Conservation (phyloP, 2,797 vertebrate genomes). For the Hydrolagus colliei region DNA sequence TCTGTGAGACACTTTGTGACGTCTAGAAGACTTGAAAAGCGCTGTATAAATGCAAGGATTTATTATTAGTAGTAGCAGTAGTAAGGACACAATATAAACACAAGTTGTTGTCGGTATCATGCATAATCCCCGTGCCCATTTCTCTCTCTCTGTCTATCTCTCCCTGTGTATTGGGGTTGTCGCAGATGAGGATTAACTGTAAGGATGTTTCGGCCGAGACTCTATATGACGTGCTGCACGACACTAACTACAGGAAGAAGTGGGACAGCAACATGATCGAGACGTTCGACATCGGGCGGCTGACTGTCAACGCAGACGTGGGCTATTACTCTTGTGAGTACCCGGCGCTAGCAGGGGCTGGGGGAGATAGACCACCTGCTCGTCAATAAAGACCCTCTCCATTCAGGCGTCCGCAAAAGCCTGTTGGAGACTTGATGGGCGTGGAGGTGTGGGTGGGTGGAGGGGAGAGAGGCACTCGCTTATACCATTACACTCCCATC, state of each 20-base stretch:
- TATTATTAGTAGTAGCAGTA: too few species aligned
- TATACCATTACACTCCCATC: too few species aligned
- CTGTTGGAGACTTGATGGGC: too few species aligned
- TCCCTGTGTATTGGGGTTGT: conserved; percentile 12
- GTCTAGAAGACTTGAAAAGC: too few species aligned
- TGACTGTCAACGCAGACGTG: conserved; percentile 71
- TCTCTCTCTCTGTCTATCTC: too few species aligned
- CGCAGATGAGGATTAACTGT: conserved; percentile 72
- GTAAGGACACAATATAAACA: too few species aligned
- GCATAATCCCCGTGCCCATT: too few species aligned
- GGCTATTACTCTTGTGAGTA: conserved; percentile 75
- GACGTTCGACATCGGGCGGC: conserved; percentile 71
- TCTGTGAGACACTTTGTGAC: too few species aligned
- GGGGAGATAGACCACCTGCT: background rate
- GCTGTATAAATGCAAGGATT: too few species aligned
- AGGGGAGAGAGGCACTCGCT: too few species aligned
- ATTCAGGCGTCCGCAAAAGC: too few species aligned
- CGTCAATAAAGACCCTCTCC: accelerated
- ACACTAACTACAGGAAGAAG: conserved; percentile 69
- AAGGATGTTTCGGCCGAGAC: conserved; percentile 66
- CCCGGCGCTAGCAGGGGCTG: background rate
- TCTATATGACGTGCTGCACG: conserved; percentile 69
- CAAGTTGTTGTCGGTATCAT: too few species aligned
- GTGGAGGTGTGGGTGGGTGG: background rate
- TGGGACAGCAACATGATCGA: conserved; percentile 79